These are phyloP conservation scores for Girardinus metallicus DNA, from an alignment of 2,797 vertebrate species.

Conservation along the genomic window DNA sequence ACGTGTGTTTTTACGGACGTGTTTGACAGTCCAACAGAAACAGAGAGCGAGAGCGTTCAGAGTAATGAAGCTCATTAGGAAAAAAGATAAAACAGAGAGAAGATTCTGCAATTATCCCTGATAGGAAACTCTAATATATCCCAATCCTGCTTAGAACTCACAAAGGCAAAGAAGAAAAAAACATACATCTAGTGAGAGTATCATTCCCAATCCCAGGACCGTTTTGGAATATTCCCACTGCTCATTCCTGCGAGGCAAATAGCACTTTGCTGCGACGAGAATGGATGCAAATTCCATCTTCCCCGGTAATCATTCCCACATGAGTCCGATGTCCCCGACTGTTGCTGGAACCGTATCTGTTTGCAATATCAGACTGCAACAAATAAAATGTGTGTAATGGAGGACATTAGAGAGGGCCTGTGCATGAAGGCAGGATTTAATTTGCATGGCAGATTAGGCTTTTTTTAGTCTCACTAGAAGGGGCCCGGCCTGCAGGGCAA, in stretches of 20 bases:
- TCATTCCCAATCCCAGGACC: constrained; percentile 63
- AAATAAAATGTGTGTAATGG: constrained; percentile 96
- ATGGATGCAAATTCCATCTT: constrained; percentile 76
- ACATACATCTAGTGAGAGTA: constrained; percentile 56
- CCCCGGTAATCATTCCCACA: constrained; percentile 88
- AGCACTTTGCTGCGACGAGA: constrained; percentile 53
- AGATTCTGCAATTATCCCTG: constrained; percentile 75
- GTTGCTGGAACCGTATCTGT: constrained; percentile 86
- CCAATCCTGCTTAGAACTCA: constrained; percentile 77
- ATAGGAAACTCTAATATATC: constrained; percentile 74
- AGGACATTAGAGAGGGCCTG: constrained; percentile 92
- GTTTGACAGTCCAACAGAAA: constrained; percentile 75
- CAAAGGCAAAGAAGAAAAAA: constrained; percentile 32
- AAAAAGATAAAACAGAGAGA: constrained; percentile 62
- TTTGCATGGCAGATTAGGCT: constrained; percentile 99
- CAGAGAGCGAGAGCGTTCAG: constrained; percentile 57
- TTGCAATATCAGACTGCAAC: constrained; percentile 93
- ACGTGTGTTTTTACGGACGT: constrained; percentile 71
- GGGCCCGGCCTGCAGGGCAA: constrained; percentile 85
- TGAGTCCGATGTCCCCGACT: constrained; percentile 85
- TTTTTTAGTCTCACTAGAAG: constrained; percentile 88
- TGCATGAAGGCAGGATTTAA: constrained; percentile 96
- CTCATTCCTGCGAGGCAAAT: constrained; percentile 63
- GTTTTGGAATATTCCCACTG: constrained; percentile 57
- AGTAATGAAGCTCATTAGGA: constrained; percentile 78